A percentile compares a stretch with the other conserved stretches of the same genome.
Evolutionary conservation across 2,113 vertebrate species (phyloP).

Genomic region (Romanogobio albipinnatus): DNA sequence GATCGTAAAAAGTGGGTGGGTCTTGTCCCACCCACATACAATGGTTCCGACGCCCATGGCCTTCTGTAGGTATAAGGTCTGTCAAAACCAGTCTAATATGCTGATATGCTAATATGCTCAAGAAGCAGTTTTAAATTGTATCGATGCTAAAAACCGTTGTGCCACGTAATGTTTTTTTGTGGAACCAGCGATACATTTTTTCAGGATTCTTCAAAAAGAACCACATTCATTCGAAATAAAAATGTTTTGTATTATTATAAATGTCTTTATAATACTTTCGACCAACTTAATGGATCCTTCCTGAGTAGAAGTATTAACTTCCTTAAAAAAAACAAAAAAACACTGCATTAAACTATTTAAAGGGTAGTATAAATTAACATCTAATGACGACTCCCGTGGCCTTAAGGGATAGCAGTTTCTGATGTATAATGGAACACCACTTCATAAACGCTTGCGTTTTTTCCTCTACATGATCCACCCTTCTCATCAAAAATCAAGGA

Average conservation of each 20-base stretch:
- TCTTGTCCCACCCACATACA: too few relatives aligned
- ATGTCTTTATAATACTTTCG: not conserved
- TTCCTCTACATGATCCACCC: not conserved
- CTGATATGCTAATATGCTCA: too few relatives aligned
- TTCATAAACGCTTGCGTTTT: not conserved
- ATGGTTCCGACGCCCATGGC: too few relatives aligned
- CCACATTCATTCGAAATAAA: not conserved
- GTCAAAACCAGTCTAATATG: too few relatives aligned
- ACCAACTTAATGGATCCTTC: not conserved
- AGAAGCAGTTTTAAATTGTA: too few relatives aligned
- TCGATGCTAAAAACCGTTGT: too few relatives aligned
- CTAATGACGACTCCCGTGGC: not conserved
- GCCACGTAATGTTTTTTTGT: not conserved
- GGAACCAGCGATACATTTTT: not conserved
- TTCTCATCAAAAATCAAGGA: not conserved
- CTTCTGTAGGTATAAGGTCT: not conserved
- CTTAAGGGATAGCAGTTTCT: not conserved
- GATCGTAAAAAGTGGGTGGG: too few relatives aligned
- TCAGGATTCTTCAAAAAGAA: not conserved
- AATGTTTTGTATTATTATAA: not conserved
- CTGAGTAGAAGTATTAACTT: not conserved
- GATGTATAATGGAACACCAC: not conserved
- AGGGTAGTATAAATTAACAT: not conserved
- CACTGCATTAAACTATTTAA: not conserved
- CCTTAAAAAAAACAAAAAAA: not conserved